These are phyloP conservation scores for Cherax quadricarinatus DNA, from an alignment of 1,140 invertebrate genomes.

Conservation along the genomic window DNA sequence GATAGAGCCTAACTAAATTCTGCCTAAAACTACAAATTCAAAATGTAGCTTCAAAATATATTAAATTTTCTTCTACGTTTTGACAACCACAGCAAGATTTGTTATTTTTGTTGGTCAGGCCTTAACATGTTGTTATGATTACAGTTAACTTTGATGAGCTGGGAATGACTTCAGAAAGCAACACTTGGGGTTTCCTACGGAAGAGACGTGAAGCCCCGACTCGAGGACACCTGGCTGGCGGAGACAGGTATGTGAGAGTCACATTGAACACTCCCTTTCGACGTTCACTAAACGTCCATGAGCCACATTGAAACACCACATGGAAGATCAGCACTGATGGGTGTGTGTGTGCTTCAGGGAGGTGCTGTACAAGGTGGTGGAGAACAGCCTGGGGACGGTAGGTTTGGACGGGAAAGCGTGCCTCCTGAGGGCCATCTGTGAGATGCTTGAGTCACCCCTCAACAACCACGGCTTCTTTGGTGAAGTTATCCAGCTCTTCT, in stretches of 20 bases:
- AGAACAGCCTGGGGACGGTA: background rate
- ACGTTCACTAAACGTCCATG: too few relatives aligned
- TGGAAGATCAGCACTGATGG: too few relatives aligned
- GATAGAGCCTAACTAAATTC: too few relatives aligned
- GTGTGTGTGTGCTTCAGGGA: background rate
- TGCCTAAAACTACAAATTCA: too few relatives aligned
- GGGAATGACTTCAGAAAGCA: conserved; percentile 11
- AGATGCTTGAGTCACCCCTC: conserved; percentile 68
- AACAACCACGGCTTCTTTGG: conserved; percentile 65
- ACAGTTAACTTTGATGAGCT: conserved; percentile 4
- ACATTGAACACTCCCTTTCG: too few relatives aligned
- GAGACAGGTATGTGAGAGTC: conserved; percentile 4
- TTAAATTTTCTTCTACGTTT: too few relatives aligned
- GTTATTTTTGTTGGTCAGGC: too few relatives aligned
- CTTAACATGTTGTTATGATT: background rate
- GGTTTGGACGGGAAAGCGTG: conserved; percentile 57
- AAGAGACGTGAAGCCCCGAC: background rate
- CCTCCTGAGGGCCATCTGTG: conserved; percentile 60
- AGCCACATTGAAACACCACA: too few relatives aligned
- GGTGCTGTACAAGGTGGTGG: conserved; percentile 33
- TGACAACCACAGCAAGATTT: too few relatives aligned
- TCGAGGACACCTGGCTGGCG: conserved; percentile 6
- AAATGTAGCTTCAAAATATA: too few relatives aligned
- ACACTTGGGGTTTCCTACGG: background rate
- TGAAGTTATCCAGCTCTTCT: conserved; percentile 74